Conservation (phyloP, 2,113 vertebrate species). For the Sander vitreus region DNA sequence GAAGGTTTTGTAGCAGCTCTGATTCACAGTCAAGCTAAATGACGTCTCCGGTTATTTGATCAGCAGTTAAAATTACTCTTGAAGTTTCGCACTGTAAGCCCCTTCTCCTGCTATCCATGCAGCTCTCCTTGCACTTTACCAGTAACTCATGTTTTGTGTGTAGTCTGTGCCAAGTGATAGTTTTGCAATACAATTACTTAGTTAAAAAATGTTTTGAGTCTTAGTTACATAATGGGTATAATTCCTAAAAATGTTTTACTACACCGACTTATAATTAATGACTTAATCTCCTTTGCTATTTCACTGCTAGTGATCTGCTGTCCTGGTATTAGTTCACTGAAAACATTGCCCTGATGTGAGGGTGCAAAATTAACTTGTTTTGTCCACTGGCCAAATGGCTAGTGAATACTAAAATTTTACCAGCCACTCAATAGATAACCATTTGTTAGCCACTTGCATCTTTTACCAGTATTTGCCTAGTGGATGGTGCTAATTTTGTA, state of each 20-base stretch:
- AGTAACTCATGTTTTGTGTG: slow-evolving; percentile 71
- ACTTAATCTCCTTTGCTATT: slow-evolving; percentile 37
- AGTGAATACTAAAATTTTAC: too few relatives aligned
- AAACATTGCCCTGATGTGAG: slow-evolving; percentile 2
- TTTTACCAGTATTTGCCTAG: too few relatives aligned
- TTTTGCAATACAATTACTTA: slow-evolving; percentile 54
- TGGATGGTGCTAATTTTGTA: too few relatives aligned
- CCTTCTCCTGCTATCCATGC: slow-evolving; percentile 33
- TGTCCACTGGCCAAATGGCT: too few relatives aligned
- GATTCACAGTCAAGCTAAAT: slow-evolving; percentile 65
- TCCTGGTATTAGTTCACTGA: slow-evolving; percentile 53
- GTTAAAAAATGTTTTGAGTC: slow-evolving; percentile 28
- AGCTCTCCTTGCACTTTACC: slow-evolving; percentile 82
- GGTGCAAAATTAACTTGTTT: too few relatives aligned
- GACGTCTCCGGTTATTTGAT: slow-evolving; percentile 65
- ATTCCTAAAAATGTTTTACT: slow-evolving; percentile 26
- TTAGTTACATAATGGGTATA: slow-evolving; percentile 45
- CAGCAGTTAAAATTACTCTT: slow-evolving; percentile 25
- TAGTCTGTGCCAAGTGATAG: slow-evolving; percentile 78
- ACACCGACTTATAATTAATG: slow-evolving; percentile 32
- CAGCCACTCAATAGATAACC: too few relatives aligned
- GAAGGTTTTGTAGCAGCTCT: slow-evolving; percentile 46
- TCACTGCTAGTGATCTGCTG: slow-evolving; percentile 51
- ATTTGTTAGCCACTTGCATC: too few relatives aligned
- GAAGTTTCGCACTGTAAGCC: slow-evolving; percentile 52